Base-by-base conservation (phyloP, 2,113 vertebrate genomes). In the Rhea pennata region DNA sequence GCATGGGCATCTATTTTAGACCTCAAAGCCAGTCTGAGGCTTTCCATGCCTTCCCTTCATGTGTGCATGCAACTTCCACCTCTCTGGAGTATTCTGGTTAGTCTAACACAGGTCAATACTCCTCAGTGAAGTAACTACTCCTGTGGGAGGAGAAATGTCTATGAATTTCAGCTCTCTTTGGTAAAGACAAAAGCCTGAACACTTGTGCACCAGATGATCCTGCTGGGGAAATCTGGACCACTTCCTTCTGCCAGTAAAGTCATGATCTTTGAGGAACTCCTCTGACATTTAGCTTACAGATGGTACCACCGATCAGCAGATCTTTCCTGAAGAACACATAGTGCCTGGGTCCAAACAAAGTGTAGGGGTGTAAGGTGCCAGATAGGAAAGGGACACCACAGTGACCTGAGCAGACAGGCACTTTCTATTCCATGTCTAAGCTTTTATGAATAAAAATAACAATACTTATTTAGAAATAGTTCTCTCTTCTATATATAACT, bases 361-460 rank as follows among this genome's bases (percentile, higher is more conserved):
- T n/a, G 16, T 46, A 24, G 69, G 46, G 14, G 8, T 50, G 44
- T 10, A 9, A 10, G 46, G 31, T 70, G 20, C 31, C 46, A n/a
- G 22, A 23, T 48, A 36, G 69, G 44, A 50, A 36, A 50, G 46
- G 15, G 6, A 10, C 23, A 48, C 21, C 21, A 14, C 22, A n/a
- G 46, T 70, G 46, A 44, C 46, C 46, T 10, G 29, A 23, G 67
- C 27, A 56, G 54, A 31, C 8, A 20, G 42, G 66, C 66, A 46
- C 88, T 96, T 96, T 93, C 80, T 84, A 72, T 90, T 69, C 70
- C 67, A 9, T 53, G 66, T 50, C 56, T 77, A n/a, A 95, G 76
- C 21, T 58, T 61, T 86, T 81, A 40, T 69, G 86, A 91, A 92
- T 79, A 94, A 94, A 94, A 64, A 53, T 19, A 39, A 54, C 0